Base-by-base conservation (phyloP, 2,113 vertebrate species). In the Cisticola juncidis region DNA sequence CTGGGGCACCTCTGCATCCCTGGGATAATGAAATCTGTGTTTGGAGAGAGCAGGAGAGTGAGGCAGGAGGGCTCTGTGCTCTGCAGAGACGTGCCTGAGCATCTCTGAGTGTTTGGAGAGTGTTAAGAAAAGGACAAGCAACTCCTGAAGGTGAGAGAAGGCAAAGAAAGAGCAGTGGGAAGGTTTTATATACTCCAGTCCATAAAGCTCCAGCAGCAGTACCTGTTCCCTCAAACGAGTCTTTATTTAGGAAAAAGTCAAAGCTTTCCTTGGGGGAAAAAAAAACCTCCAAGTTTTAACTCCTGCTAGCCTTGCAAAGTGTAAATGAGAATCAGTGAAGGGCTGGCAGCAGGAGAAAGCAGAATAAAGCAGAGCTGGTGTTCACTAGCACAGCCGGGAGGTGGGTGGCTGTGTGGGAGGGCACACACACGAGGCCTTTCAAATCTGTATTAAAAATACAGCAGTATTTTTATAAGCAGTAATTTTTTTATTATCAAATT, bases 371-470 rank as follows among this genome's bases (percentile, higher is more conserved):
- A 40, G 65, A 50, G 77, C 35, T 47, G 47, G 48, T 65, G 69
- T 13, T 60, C 44, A 10, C 10, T 78, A 57, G 12, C 58, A 92
- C 91, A 94, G 94, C 88, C 2, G 56, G 79, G 28, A 2, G 24
- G 96, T 97, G 86, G 90, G 92, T 51, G 92, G 66, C 1, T 82
- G 62, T 16, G 96, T 94, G 88, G 94, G 88, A 94, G 86, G 77
- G 53, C 56, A 40, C 56, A 66, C 48, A 61, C 50, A 50, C 53
- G 38, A 90, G 88, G 35, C 44, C 31, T 48, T 93, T 88, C 69
- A 64, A 54, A 77, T 44, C 80, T 78, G 1, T 20, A n/a, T 81
- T 77, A 78, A 93, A 97, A 95, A 92, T 54, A 58, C 54, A 66
- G 47, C 66, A 70, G 38, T 45, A 20, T 86, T 96, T 94, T 92